These are phyloP conservation scores for Apaloderma vittatum DNA, from an alignment of 2,113 vertebrate genomes.

Conservation along the genomic window DNA sequence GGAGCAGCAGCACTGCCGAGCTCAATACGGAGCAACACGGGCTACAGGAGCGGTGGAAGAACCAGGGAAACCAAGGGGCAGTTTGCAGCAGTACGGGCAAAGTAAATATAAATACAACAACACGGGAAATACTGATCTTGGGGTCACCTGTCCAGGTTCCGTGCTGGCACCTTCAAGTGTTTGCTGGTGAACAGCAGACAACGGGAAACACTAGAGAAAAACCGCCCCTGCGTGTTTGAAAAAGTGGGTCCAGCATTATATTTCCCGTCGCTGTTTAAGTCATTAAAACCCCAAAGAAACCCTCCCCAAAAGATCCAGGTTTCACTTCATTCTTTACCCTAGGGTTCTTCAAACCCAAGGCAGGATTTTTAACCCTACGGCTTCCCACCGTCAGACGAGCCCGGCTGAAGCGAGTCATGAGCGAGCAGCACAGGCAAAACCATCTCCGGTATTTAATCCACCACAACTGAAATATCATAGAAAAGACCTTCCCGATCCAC, in stretches of 20 bases:
- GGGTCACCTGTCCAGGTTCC: not conserved
- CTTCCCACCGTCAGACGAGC: not conserved
- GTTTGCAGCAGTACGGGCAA: not conserved
- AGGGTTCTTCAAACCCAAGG: not conserved
- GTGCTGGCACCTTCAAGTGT: not conserved
- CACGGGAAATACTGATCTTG: not conserved
- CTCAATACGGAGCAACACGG: too few species aligned
- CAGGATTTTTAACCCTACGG: not conserved
- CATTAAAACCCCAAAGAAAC: not conserved
- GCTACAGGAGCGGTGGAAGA: not conserved
- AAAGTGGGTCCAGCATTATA: accelerated
- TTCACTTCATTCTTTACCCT: not conserved
- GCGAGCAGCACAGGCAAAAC: not conserved
- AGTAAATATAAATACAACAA: not conserved
- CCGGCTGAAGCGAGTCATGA: not conserved
- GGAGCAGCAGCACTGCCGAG: not conserved
- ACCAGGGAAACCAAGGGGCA: not conserved
- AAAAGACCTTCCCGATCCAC: not conserved
- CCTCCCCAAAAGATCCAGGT: not conserved
- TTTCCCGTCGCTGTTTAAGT: not conserved
- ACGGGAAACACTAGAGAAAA: not conserved
- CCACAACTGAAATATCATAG: not conserved
- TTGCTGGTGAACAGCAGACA: not conserved
- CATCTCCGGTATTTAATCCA: not conserved
- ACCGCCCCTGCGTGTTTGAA: not conserved